A percentile compares a stretch with the other conserved stretches of the same genome.
phyloP scores from a whole-genome alignment of 2,797 vertebrate genomes.

The Tapera naevia region DNA sequence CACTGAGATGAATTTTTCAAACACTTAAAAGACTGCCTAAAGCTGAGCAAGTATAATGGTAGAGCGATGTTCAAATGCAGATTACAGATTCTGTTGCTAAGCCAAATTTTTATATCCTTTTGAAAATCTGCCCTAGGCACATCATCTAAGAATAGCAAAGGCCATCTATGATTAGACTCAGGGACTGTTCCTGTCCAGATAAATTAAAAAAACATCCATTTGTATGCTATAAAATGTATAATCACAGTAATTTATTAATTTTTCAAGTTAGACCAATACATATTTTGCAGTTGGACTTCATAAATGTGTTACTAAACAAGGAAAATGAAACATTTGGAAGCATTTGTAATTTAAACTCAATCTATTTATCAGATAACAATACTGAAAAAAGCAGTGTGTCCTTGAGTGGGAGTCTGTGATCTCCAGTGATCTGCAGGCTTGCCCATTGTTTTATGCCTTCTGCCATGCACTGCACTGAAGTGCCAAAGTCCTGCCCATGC shows the following conservation, averaged over 20 bases:
- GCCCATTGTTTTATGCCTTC: rapidly evolving
- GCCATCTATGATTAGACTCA: neutral
- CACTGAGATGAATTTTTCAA: neutral
- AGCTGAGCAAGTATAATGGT: neutral
- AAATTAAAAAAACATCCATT: neutral
- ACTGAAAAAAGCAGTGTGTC: neutral
- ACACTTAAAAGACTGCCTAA: neutral
- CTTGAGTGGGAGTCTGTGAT: neutral
- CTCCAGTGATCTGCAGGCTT: neutral
- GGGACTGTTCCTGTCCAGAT: neutral
- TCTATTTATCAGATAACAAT: neutral
- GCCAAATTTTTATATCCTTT: neutral
- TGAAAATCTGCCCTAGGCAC: neutral
- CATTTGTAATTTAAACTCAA: neutral
- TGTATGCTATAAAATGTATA: neutral
- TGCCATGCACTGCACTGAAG: neutral
- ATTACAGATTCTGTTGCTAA: neutral
- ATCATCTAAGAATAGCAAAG: neutral
- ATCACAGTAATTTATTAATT: neutral
- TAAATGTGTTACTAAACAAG: neutral
- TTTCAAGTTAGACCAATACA: neutral
- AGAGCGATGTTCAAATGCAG: neutral
- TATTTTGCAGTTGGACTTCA: neutral
- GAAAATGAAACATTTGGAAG: neutral
- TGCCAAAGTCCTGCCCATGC: neutral